A percentile compares a stretch with the other conserved stretches of the same genome.
phyloP scores from a whole-genome alignment of 2,797 vertebrate species.

The Rallus crepitans region DNA sequence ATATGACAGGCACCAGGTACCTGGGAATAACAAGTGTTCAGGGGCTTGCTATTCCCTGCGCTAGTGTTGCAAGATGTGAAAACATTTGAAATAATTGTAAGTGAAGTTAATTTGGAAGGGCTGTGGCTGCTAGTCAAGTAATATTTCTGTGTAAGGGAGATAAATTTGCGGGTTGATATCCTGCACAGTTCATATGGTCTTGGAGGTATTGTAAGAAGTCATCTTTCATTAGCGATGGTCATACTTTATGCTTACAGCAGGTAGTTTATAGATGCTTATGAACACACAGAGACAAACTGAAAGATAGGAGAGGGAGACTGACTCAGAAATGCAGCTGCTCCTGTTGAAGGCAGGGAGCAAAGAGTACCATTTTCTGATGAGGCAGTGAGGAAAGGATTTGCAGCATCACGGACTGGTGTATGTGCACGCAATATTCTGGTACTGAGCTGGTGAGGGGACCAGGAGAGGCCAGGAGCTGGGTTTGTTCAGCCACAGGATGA shows the following conservation, averaged over 20 bases:
- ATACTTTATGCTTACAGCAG: slow-evolving; percentile 5
- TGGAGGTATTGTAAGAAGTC: slow-evolving; percentile 35
- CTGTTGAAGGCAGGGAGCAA: neutral
- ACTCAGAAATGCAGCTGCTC: neutral
- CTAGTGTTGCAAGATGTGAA: neutral
- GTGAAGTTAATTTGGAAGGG: slow-evolving; percentile 24
- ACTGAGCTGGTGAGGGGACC: neutral
- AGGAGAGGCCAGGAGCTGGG: neutral
- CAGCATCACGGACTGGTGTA: neutral
- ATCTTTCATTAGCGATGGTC: slow-evolving; percentile 9
- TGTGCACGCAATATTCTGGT: rapidly evolving
- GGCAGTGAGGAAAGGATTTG: neutral
- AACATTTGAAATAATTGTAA: slow-evolving; percentile 28
- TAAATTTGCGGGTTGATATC: slow-evolving; percentile 28
- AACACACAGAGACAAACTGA: neutral
- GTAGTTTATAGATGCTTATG: neutral
- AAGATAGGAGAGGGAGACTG: neutral
- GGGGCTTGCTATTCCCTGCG: neutral
- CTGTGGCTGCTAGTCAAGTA: slow-evolving; percentile 20
- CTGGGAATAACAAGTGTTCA: neutral
- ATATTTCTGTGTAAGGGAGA: slow-evolving; percentile 20
- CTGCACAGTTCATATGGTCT: neutral
- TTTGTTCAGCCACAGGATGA: neutral
- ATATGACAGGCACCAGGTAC: neutral
- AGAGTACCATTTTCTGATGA: neutral